phyloP scores from a whole-genome alignment of 2,797 vertebrate genomes.

The Echiichthys vipera region DNA sequence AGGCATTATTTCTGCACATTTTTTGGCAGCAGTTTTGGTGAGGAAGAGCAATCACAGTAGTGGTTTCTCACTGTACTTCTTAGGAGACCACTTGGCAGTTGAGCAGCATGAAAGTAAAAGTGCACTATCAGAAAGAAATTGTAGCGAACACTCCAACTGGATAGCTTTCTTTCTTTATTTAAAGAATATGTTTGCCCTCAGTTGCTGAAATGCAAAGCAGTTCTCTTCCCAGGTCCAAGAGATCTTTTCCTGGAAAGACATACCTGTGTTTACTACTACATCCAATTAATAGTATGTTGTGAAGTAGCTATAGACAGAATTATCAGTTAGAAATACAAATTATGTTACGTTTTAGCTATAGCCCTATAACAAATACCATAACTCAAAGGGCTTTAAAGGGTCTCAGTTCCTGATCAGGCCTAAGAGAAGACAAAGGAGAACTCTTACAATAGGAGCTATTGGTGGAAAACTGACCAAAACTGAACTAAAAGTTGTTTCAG shows the following conservation, averaged over 20 bases:
- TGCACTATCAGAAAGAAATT: neutral
- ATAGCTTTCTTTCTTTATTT: neutral
- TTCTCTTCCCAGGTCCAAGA: neutral
- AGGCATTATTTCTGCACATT: too few species aligned
- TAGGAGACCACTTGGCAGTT: constrained; percentile 3
- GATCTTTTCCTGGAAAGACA: neutral
- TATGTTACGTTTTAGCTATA: neutral
- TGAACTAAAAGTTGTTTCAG: neutral
- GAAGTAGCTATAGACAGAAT: neutral
- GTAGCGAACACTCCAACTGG: neutral
- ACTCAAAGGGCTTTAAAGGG: neutral
- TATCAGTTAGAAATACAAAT: neutral
- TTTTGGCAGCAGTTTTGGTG: neutral
- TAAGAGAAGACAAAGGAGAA: neutral
- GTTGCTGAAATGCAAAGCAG: neutral
- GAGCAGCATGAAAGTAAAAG: neutral
- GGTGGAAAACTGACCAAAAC: neutral
- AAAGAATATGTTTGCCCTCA: neutral
- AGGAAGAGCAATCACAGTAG: neutral
- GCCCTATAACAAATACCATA: neutral
- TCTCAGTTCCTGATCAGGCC: neutral
- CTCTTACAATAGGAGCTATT: neutral
- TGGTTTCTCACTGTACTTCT: neutral
- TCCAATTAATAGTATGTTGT: neutral
- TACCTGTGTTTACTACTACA: constrained; percentile 1